A percentile compares a stretch with the other conserved stretches of the same genome.
phyloP scores from a whole-genome alignment of 2,113 vertebrate genomes.

The Lampris megalopsis region DNA sequence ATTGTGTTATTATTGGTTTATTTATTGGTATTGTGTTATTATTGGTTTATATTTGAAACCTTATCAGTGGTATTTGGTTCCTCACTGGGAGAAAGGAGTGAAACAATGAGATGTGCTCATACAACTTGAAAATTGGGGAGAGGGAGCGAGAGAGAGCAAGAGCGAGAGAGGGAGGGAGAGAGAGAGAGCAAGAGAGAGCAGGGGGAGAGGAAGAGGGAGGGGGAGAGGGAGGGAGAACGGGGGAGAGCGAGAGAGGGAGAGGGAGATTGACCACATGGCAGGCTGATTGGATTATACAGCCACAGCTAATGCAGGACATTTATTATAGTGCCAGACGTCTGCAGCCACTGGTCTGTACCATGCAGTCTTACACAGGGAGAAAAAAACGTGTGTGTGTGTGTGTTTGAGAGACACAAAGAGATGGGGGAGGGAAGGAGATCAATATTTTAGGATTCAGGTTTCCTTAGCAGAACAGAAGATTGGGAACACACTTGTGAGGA shows the following conservation, averaged over 20 bases:
- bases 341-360: background rate
- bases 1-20: no score
- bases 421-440: background rate
- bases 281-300: constrained; percentile 80
- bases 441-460: no score
- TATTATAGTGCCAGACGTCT: constrained; percentile 59
- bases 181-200: constrained; percentile 46
- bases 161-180: constrained; percentile 43
- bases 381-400: background rate
- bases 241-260: constrained; percentile 42
- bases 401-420: constrained; percentile 40
- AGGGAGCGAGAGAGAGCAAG: constrained; percentile 20
- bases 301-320: constrained; percentile 66
- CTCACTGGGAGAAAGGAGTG: constrained; percentile 32
- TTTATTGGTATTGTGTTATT: no score
- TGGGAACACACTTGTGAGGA: no score
- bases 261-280: constrained; percentile 65
- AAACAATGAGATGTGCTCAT: constrained; percentile 31
- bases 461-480: no score
- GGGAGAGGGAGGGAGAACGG: constrained; percentile 22
- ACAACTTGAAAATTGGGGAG: constrained; percentile 16
- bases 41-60: constrained; percentile 4
- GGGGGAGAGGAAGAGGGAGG: constrained; percentile 21
- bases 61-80: constrained; percentile 23
- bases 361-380: constrained; percentile 9